Evolutionary conservation across 2,797 vertebrate genomes (phyloP).

Genomic region (Gouania willdenowi): DNA sequence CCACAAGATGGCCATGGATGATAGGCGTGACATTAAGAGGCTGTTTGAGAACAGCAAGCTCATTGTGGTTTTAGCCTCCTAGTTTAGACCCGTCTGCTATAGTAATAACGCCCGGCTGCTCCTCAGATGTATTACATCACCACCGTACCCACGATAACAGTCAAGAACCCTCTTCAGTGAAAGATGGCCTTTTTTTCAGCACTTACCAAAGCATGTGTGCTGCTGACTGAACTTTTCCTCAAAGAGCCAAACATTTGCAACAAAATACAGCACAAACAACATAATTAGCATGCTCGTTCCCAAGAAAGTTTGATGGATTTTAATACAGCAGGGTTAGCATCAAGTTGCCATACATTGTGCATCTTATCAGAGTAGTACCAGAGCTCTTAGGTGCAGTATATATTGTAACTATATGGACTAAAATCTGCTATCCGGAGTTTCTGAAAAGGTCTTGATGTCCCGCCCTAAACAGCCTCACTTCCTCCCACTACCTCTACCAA

Average conservation of each 20-base stretch:
- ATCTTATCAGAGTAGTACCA: constrained; percentile 8
- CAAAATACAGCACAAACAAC: constrained; percentile 25
- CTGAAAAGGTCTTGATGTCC: too few species aligned
- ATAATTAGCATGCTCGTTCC: constrained; percentile 19
- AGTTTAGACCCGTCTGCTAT: constrained; percentile 52
- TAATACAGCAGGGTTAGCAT: neutral
- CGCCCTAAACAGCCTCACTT: too few species aligned
- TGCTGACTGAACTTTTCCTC: constrained; percentile 15
- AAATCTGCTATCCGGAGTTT: too few species aligned
- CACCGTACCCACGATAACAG: constrained; percentile 38
- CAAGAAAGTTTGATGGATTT: constrained; percentile 11
- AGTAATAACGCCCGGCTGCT: constrained; percentile 49
- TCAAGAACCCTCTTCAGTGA: constrained; percentile 19
- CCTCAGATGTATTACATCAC: constrained; percentile 56
- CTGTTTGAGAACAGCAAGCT: constrained; percentile 55
- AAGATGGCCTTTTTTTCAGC: constrained; percentile 30
- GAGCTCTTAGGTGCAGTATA: constrained; percentile 5
- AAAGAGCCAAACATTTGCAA: constrained; percentile 1
- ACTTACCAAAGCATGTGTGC: constrained; percentile 15
- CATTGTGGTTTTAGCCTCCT: constrained; percentile 59
- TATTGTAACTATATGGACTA: too few species aligned
- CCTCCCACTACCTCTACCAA: too few species aligned
- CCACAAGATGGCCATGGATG: constrained; percentile 51
- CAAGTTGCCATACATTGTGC: constrained; percentile 4
- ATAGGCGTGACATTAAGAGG: constrained; percentile 57